Conservation (phyloP, 2,113 vertebrate genomes). For the Albula glossodonta region DNA sequence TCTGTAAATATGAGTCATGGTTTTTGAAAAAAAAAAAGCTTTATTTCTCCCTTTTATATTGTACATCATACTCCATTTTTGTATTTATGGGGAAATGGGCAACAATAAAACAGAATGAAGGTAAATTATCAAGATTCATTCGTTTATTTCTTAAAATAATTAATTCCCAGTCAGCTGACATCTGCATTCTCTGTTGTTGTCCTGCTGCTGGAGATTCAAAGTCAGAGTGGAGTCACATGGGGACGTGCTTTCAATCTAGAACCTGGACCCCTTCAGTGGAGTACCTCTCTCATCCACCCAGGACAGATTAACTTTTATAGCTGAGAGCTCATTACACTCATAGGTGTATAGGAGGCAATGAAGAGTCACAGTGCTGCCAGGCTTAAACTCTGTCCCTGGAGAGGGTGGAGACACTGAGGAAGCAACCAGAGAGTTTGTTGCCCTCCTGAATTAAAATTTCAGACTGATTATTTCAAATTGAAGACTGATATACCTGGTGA, state of each 20-base stretch:
- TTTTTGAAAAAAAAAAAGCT: too few species aligned
- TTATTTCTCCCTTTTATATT: too few species aligned
- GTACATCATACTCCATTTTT: too few species aligned
- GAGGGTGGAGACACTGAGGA: background rate
- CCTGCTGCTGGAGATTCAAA: background rate
- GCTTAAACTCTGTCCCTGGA: constrained; percentile 1
- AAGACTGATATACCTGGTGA: background rate
- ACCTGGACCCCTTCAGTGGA: background rate
- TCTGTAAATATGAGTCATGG: too few species aligned
- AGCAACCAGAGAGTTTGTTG: background rate
- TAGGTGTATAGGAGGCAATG: background rate
- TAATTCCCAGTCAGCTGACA: background rate
- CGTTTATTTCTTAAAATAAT: too few species aligned
- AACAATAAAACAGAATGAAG: too few species aligned
- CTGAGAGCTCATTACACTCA: background rate
- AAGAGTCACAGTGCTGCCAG: constrained; percentile 21
- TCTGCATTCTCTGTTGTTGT: background rate
- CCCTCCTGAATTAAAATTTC: background rate
- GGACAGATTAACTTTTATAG: background rate
- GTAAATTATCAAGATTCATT: too few species aligned
- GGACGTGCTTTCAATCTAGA: background rate
- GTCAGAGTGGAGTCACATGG: constrained; percentile 14
- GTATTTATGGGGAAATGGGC: too few species aligned
- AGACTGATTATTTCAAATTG: too few species aligned
- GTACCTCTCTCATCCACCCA: background rate